phyloP scores from a whole-genome alignment of 1,140 invertebrate genomes.

The Solenopsis invicta region DNA sequence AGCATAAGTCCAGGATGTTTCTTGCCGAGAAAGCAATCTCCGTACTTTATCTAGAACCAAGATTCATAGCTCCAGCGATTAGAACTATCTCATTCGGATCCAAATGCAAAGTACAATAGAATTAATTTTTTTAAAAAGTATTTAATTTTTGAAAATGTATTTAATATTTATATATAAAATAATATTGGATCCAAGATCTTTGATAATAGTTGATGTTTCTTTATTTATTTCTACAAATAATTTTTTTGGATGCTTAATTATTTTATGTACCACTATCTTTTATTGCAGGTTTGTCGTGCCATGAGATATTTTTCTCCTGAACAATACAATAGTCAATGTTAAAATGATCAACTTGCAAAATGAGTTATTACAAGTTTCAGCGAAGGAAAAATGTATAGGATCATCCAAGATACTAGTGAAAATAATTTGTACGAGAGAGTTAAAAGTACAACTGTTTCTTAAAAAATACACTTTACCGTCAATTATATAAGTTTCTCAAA shows the following conservation, averaged over 20 bases:
- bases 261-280: conserved; percentile 36
- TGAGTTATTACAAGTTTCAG: too few relatives aligned
- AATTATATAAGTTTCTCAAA: too few relatives aligned
- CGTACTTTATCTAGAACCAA: conserved; percentile 92
- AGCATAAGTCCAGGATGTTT: conserved; percentile 93
- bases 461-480: too few relatives aligned
- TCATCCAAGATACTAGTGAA: too few relatives aligned
- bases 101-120: conserved; percentile 87
- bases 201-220: too few relatives aligned
- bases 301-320: conserved; percentile 94
- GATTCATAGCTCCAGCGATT: conserved; percentile 92
- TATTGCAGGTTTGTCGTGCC: conserved; percentile 90
- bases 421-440: too few relatives aligned
- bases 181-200: too few relatives aligned
- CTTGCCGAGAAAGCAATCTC: conserved; percentile 94
- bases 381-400: too few relatives aligned
- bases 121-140: not conserved
- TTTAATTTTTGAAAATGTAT: too few relatives aligned
- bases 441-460: too few relatives aligned
- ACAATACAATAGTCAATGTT: conserved; percentile 90
- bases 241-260: not conserved
- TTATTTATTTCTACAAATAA: too few relatives aligned
- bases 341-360: conserved; percentile 96
- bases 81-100: conserved; percentile 95
- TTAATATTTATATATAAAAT: too few relatives aligned